Percentiles rank a stretch among this genome's conserved stretches.
These are phyloP conservation scores for Drosophila ohnishii DNA, from an alignment of 1,140 invertebrate species.

Conservation along the genomic window DNA sequence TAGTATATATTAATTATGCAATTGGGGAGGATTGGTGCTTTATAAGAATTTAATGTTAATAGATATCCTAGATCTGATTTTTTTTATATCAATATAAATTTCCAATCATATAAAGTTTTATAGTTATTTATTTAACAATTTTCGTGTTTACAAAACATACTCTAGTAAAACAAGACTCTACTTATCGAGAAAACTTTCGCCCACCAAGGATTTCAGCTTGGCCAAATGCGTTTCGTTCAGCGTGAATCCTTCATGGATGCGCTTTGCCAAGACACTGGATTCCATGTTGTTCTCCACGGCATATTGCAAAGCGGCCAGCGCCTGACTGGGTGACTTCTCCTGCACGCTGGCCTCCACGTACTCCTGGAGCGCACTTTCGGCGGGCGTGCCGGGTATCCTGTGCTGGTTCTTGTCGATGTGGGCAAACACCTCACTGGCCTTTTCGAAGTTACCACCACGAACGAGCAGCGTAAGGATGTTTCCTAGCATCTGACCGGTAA, in stretches of 20 bases:
- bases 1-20: too few relatives aligned
- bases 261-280: slow-evolving; percentile 78
- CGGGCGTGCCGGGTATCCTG: slow-evolving; percentile 85
- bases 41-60: too few relatives aligned
- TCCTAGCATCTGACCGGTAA: slow-evolving; percentile 85
- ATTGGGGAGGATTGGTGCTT: too few relatives aligned
- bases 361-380: slow-evolving; percentile 82
- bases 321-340: slow-evolving; percentile 83
- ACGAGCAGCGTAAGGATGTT: slow-evolving; percentile 84
- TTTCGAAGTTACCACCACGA: slow-evolving; percentile 83
- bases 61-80: too few relatives aligned
- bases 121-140: slow-evolving; percentile 24
- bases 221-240: slow-evolving; percentile 83
- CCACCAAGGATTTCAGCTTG: slow-evolving; percentile 84
- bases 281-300: slow-evolving; percentile 85
- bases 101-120: not conserved
- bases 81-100: too few relatives aligned
- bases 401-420: slow-evolving; percentile 84
- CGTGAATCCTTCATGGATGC: slow-evolving; percentile 83
- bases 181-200: slow-evolving; percentile 76
- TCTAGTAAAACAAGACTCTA: slow-evolving; percentile 38
- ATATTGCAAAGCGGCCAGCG: slow-evolving; percentile 84
- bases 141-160: slow-evolving; percentile 9
- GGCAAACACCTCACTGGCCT: slow-evolving; percentile 84
- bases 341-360: slow-evolving; percentile 84